Evolutionary conservation across 1,140 invertebrate genomes (phyloP), one percentile per base, ranked within the genome.

Genomic region (Drosophila arawakana): DNA sequence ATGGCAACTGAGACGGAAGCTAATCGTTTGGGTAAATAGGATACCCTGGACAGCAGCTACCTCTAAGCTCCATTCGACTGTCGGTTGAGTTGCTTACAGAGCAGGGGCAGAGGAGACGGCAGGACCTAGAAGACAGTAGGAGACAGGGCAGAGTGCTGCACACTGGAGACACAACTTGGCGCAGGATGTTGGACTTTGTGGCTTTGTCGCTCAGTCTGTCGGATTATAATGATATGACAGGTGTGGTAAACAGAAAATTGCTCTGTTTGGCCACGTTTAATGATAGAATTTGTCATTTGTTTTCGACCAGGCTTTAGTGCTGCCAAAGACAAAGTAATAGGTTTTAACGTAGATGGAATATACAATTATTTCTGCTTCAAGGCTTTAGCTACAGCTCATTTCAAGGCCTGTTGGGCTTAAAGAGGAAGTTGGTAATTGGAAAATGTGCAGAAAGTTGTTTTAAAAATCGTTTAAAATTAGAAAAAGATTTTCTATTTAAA

Each of bases 201-300:
- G 81, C 81, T 81, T 85, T 84, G 63, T 57, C 73, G 62, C 72
- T 84, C 70, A 76, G 75, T 67, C 81, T 77, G 81, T 81, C 68
- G 76, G 82, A 86, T 85, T 85, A 86, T 82, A 81, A 85, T 81
- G 78, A 85, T 84, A 81, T 81, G 79, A 76, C 81, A 73, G 81
- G 61, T 76, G 46, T 52, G 52, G 44, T 61, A 35, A 58, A 39
- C 30, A 52, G 58, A 63, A 66, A 68, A 18, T 37, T 30, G 15
- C 11, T 39, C 25, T 35, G 7, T 37, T 54, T 30, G 15, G 52
- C 10, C 49, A 6, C 10, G 11, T 15, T 21, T 57, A 54, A 37
- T 41, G 54, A n/a, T 15, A 21, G 52, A 3, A 18, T 15, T 55
- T 55, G 3, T 13, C 39, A 55, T 55, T 57, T 57, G 37, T 57